Percentiles rank a stretch among this genome's conserved stretches.
These are phyloP conservation scores for Pogoniulus pusillus DNA, from an alignment of 2,797 vertebrate genomes.

Conservation along the genomic window DNA sequence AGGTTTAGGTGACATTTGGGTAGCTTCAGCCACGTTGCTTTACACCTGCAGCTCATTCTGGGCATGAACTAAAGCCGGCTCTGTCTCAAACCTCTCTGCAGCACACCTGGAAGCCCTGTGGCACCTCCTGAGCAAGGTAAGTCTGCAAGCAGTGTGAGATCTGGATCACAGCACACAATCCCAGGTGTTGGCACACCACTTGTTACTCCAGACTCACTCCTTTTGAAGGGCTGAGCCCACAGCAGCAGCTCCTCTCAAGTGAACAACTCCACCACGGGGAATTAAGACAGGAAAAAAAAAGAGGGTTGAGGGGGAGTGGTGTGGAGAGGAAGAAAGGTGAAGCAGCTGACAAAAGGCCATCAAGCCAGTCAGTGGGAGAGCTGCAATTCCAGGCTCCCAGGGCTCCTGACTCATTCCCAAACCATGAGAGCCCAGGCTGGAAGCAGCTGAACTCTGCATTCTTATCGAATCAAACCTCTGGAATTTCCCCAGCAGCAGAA, in stretches of 20 bases:
- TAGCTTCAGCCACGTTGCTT: not conserved
- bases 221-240: not conserved
- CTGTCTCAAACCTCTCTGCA: not conserved
- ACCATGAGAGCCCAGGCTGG: conserved; percentile 7
- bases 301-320: not conserved
- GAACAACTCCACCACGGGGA: not conserved
- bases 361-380: conserved; percentile 48
- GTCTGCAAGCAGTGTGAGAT: not conserved
- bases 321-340: conserved; percentile 34
- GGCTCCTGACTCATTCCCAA: conserved; percentile 68
- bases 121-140: not conserved
- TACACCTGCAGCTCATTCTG: not conserved
- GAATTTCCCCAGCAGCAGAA: conserved; percentile 59
- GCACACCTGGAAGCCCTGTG: not conserved
- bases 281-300: not conserved
- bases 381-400: conserved; percentile 60
- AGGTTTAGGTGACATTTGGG: not conserved
- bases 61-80: not conserved
- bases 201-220: not conserved
- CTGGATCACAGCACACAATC: not conserved
- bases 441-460: conserved; percentile 65
- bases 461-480: conserved; percentile 66
- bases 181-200: not conserved
- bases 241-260: not conserved
- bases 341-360: conserved; percentile 24